Conservation (phyloP, 2,113 vertebrate genomes). For the Edolisoma coerulescens region DNA sequence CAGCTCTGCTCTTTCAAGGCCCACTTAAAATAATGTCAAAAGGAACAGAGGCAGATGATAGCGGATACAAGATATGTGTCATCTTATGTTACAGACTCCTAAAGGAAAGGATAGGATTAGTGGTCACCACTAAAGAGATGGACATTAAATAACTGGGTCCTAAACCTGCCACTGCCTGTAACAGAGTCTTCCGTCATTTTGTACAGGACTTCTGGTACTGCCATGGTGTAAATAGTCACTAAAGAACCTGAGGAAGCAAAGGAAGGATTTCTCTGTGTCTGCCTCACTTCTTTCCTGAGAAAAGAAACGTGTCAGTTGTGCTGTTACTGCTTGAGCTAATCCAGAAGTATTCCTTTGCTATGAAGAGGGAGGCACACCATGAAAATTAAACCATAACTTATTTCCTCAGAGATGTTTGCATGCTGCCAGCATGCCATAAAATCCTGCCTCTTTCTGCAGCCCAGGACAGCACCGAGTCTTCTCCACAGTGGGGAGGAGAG, state of each 20-base stretch:
- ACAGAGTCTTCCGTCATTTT: not conserved
- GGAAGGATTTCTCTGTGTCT: not conserved
- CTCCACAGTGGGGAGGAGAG: accelerated
- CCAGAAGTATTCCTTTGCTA: not conserved
- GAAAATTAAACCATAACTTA: not conserved
- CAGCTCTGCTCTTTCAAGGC: not conserved
- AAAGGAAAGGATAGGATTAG: not conserved
- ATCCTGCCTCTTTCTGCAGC: not conserved
- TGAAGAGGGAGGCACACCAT: not conserved
- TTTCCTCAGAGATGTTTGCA: not conserved
- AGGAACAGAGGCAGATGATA: not conserved
- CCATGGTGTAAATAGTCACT: not conserved
- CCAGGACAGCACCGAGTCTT: not conserved
- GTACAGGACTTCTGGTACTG: not conserved
- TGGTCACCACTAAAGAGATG: not conserved
- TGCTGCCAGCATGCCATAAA: not conserved
- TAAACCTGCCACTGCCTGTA: not conserved
- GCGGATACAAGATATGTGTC: accelerated
- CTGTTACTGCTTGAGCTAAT: not conserved
- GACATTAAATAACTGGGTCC: not conserved
- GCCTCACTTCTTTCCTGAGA: not conserved
- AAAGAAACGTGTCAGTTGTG: not conserved
- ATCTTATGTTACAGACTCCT: not conserved
- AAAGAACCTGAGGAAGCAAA: not conserved
- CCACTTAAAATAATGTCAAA: not conserved